Evolutionary conservation across 2,888 invertebrate species (phyloP).

Genomic region (Amblyteles armatorius): DNA sequence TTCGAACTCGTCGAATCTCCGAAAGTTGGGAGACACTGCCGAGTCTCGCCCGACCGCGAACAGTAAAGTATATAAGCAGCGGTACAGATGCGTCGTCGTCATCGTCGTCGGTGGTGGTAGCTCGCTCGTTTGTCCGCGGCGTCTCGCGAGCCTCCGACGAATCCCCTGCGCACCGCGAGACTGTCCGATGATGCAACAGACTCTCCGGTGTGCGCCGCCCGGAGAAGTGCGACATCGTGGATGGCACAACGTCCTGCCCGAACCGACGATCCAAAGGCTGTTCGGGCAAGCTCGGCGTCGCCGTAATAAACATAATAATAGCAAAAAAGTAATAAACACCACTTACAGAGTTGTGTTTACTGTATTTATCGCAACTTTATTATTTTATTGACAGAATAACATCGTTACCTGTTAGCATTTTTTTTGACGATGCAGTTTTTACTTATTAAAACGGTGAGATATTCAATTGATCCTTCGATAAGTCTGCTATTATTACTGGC

Average conservation of each 20-base stretch:
- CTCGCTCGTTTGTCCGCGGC: conserved; percentile 49
- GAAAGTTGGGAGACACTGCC: conserved; percentile 73
- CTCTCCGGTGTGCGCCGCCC: conserved; percentile 8
- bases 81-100: conserved; percentile 71
- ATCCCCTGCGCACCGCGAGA: conserved; percentile 76
- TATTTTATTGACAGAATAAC: background rate
- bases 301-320: background rate
- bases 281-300: conserved; percentile 67
- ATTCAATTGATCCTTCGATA: background rate
- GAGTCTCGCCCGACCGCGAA: conserved; percentile 65
- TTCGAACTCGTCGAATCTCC: conserved; percentile 8
- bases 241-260: conserved; percentile 69
- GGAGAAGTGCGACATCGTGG: conserved; percentile 69
- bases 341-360: background rate
- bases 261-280: conserved; percentile 71
- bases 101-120: conserved; percentile 31
- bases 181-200: conserved; percentile 76
- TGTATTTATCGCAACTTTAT: background rate
- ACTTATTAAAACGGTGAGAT: background rate
- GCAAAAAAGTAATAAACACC: background rate
- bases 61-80: conserved; percentile 16
- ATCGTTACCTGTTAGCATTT: background rate
- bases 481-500: background rate
- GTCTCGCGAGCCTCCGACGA: conserved; percentile 65
- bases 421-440: background rate